Base-by-base conservation (phyloP, 2,888 invertebrate species). In the Euplexia lucipara region DNA sequence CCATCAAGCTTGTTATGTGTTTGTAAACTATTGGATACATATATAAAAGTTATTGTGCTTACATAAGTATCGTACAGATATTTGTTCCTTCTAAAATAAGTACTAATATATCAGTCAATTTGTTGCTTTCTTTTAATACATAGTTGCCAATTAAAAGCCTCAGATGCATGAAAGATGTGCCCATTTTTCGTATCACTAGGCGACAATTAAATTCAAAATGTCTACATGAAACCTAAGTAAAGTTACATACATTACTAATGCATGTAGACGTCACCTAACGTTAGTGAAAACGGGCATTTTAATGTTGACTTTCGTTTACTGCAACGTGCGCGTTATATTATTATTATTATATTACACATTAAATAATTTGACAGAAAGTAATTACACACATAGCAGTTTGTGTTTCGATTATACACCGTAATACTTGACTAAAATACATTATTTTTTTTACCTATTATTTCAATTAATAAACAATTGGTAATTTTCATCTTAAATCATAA, bases 91-190 rank as follows among this genome's bases (percentile, higher is more conserved):
- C 18, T 32, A 32, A 3, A 45, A 53, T 68, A 68, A 68, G 68
- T 68, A 68, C 68, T 49, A 53, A 39, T 26, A 59, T 26, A 48
- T 68, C 68, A 68, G 68, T 59, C 56, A 42, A 30, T 44, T 32
- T 41, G 8, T 35, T 14, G 41, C 8, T 5, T 20, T 10, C 7
- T 42, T 12, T 10, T 20, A n/a, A n/a, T n/a, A n/a, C n/a, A 44
- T 42, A 60, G 42, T 12, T 44, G 18, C 26, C 34, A 14, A 35
- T 60, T 14, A 10, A 4, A 8, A 39, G 39, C 18, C 12, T 37
- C 22, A 14, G 7, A 57, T 26, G 14, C 18, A 14, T 18, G 14
- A 22, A 16, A 26, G 5, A 12, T 0, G 5, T 26, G 5, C 26
- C 26, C 2, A 5, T 5, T 26, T 26, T 26, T 5, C 2, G 26